phyloP scores from a whole-genome alignment of 2,888 invertebrate genomes.

The Rhingia rostrata region DNA sequence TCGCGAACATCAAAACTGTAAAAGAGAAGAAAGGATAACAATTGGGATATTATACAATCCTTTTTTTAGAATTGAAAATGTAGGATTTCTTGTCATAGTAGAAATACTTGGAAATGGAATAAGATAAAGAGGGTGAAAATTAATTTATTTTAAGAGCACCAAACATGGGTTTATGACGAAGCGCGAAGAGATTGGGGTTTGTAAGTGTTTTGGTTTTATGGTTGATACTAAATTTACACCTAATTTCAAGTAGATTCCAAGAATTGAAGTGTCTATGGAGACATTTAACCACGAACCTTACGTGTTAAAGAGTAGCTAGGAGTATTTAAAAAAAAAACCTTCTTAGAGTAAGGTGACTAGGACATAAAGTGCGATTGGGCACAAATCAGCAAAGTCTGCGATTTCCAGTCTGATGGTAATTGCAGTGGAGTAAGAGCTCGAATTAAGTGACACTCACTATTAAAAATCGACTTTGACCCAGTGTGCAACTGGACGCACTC shows the following conservation, averaged over 20 bases:
- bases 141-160: slow-evolving; percentile 20
- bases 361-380: too few species aligned
- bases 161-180: slow-evolving; percentile 19
- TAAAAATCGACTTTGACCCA: too few species aligned
- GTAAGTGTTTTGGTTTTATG: slow-evolving; percentile 19
- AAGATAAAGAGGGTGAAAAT: slow-evolving; percentile 29
- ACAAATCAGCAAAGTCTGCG: too few species aligned
- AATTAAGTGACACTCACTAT: too few species aligned
- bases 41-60: slow-evolving; percentile 36
- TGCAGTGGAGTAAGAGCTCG: too few species aligned
- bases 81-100: slow-evolving; percentile 38
- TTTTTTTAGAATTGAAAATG: slow-evolving; percentile 16
- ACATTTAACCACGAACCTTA: neutral
- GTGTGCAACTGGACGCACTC: too few species aligned
- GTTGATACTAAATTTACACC: slow-evolving; percentile 21
- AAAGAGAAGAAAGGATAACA: slow-evolving; percentile 6
- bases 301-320: neutral
- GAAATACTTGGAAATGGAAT: slow-evolving; percentile 7
- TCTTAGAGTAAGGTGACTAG: too few species aligned
- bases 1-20: slow-evolving; percentile 93
- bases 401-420: too few species aligned
- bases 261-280: neutral
- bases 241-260: slow-evolving; percentile 17
- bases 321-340: neutral
- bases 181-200: slow-evolving; percentile 31